Evolutionary conservation across 2,113 vertebrate genomes (phyloP), one percentile per base, ranked within the genome.

Genomic region (Megalops atlanticus): DNA sequence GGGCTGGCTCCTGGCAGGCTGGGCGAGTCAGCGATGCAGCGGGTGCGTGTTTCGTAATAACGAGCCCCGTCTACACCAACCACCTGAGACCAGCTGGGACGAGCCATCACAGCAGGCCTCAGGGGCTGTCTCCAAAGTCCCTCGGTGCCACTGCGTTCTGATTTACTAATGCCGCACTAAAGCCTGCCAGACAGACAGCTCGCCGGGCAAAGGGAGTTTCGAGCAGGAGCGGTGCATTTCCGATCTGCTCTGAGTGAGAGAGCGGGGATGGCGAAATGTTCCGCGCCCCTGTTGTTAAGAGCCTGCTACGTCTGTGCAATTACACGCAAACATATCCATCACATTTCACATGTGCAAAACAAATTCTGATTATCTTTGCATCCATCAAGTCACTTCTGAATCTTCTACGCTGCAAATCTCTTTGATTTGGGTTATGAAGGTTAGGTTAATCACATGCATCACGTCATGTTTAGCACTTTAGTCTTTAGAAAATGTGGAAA

Each of bases 311-410:
- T 31, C 58, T 64, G n/a, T 4, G 58, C 6, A 64, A 24, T 24
- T 27, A 40, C 15, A 39, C n/a, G 24, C 31, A 16, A 38, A 11
- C 21, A 33, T n/a, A 16, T 71, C 10, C 35, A 38, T 73, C 18
- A 38, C 2, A 64, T 31, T 1, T 36, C 10, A 24, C 31, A 71
- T 52, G 36, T n/a, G n/a, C n/a, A n/a, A n/a, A n/a, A n/a, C n/a
- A n/a, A n/a, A n/a, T n/a, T n/a, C n/a, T n/a, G 40, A 72, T 54
- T 31, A 70, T 33, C 69, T 71, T 24, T 41, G 40, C 27, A 38
- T 21, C 43, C 68, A 43, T n/a, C 24, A 10, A 64, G 47, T 74
- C 49, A 43, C 70, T 31, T 27, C 71, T 58, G 72, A 80, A 74
- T 80, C 47, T 16, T 21, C 36, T 39, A 54, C 52, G 43, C 3